Base-by-base conservation (phyloP, 1,140 invertebrate species). In the Saccostrea echinata region DNA sequence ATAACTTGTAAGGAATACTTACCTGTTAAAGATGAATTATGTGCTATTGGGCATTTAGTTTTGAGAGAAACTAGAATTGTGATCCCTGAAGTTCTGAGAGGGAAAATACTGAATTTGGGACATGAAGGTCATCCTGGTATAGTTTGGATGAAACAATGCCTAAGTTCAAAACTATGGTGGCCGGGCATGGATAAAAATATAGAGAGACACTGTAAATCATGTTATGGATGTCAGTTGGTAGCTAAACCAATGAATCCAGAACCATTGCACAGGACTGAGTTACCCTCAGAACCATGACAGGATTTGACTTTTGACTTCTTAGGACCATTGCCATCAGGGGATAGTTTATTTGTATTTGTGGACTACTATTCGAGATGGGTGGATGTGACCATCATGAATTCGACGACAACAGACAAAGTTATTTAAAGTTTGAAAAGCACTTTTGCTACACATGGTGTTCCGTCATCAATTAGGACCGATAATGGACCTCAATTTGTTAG, bases 271-370 rank as follows among this genome's bases (percentile, higher is more conserved):
- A 13, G 30, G 35, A 51, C 6, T 81, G 12, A 9, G 27, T 30
- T 85, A 57, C 57, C 61, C 84, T 55, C 53, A 16, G n/a, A 24
- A 55, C 61, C 55, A 11, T 92, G 91, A 90, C 51, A 76, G 52
- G 33, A 91, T 24, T 18, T 91, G 18, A 86, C 88, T 6, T 43
- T 88, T 27, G 91, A 92, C 68, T 35, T 92, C 51, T 64, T 87
- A n/a, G 91, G 81, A 24, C 81, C 24, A 30, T 57, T 85, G 55
- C 53, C 84, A 61, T 57, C 61, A 30, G 84, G 53, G 18, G 11
- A 85, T 21, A 24, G 27, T 24, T 27, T 85, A 64, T 61, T 85
- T 35, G 81, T 83, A 1, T 9, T 83, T 6, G 81, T 83, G 24
- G 81, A 83, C 35, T 61, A 61, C 35, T 43, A 43, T 43, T 43